phyloP scores from a whole-genome alignment of 2,113 vertebrate species.

The Formicarius rufipectus region DNA sequence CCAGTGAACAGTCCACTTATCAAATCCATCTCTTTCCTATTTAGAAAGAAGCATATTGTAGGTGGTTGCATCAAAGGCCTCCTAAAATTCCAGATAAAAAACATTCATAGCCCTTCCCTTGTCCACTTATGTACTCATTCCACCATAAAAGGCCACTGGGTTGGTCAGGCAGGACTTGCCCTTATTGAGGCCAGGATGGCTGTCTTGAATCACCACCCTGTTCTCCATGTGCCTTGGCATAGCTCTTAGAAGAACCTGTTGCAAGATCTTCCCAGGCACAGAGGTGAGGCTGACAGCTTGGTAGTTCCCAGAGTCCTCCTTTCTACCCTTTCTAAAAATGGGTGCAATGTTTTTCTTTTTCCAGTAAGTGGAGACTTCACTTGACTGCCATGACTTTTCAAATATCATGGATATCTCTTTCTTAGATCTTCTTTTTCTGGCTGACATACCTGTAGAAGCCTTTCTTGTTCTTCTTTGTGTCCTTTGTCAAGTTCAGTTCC shows the following conservation, averaged over 20 bases:
- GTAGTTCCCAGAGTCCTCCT: background rate
- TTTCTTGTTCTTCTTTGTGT: background rate
- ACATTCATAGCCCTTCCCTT: background rate
- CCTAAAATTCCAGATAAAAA: too few relatives aligned
- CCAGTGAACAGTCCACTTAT: too few relatives aligned
- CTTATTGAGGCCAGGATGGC: background rate
- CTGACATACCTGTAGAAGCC: background rate
- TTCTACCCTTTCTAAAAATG: background rate
- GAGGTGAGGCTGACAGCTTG: background rate
- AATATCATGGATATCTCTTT: background rate
- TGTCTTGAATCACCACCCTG: background rate
- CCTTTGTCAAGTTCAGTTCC: background rate
- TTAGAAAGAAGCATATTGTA: too few relatives aligned
- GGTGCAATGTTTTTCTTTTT: background rate
- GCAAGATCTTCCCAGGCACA: too few relatives aligned
- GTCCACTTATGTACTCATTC: background rate
- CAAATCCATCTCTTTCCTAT: too few relatives aligned
- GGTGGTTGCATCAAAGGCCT: too few relatives aligned
- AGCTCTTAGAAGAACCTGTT: background rate
- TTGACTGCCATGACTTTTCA: background rate
- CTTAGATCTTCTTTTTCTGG: background rate
- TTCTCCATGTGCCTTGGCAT: background rate
- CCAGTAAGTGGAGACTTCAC: background rate
- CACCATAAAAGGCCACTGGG: background rate
- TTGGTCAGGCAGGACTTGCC: background rate